phyloP scores from a whole-genome alignment of 2,797 vertebrate species.

The Cyclopterus lumpus region DNA sequence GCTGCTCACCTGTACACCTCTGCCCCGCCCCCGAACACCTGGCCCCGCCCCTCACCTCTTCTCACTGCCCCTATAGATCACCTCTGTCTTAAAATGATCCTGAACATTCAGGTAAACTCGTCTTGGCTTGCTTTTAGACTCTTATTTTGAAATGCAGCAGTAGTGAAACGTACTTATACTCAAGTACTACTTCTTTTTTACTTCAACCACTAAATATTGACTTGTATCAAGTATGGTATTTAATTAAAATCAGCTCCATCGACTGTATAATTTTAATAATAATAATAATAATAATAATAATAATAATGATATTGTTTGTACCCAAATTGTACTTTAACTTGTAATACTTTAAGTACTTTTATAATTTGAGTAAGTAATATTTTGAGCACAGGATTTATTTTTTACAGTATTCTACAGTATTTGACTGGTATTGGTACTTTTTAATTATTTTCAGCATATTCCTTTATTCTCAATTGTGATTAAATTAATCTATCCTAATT shows the following conservation, averaged over 20 bases:
- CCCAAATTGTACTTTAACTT: no score
- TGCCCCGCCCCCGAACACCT: neutral
- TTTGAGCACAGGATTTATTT: no score
- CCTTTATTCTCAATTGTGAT: neutral
- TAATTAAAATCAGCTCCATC: neutral
- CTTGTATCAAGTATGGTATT: neutral
- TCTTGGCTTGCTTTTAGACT: neutral
- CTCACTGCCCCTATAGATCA: neutral
- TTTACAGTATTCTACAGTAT: no score
- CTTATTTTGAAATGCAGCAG: neutral
- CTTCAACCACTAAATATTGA: neutral
- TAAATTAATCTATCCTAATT: neutral
- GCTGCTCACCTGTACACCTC: slow-evolving; percentile 37
- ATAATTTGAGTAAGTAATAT: no score
- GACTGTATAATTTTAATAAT: neutral
- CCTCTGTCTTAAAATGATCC: neutral
- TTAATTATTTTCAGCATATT: neutral
- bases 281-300: neutral
- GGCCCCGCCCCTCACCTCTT: neutral
- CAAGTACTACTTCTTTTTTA: neutral
- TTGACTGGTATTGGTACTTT: no score
- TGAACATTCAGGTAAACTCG: neutral
- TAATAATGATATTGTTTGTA: neutral
- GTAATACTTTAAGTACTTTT: no score
- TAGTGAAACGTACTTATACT: neutral